Base-by-base conservation (phyloP, 2,888 invertebrate species). In the Capitulum mitella region DNA sequence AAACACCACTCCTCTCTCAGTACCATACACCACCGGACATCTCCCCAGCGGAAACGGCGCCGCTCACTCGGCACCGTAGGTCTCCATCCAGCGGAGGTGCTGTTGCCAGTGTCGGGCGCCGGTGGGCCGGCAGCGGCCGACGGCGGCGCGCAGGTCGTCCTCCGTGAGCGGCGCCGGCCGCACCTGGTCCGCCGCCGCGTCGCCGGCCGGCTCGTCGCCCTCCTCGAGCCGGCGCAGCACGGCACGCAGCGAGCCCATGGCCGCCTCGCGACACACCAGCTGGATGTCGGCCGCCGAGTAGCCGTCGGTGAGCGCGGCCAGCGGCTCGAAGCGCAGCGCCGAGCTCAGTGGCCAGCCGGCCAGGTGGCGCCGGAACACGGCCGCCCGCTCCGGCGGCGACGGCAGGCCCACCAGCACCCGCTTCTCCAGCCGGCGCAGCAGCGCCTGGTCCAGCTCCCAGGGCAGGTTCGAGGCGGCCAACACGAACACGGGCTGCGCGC, bases 391-490 rank as follows among this genome's bases (percentile, higher is more conserved):
- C 43, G 88, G 86, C 58, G 84, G 84, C 81, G 90, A 89, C 0
- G 97, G 97, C 54, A 95, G 86, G 48, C 92, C 91, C 0, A 96
- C 91, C 78, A 92, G 87, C 80, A 97, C 91, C 78, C 94, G 89
- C 84, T 95, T 96, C 84, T 97, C 97, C 79, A 97, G 88, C 79
- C 97, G 89, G 70, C 97, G 87, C 64, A 97, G 86, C 86, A 97
- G 90, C 0, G 97, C 96, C 81, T 91, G 88, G 85, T 97, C 97
- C 81, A 97, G 89, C 84, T 94, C 93, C 97, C 97, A 97, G 1
- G 97, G 97, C 83, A 93, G 88, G 86, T 97, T 97, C 1, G 97
- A 94, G 80, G 95, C 94, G 29, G 95, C 95, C 78, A 97, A 88
- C 76, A 93, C 87, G 85, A 92, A 92, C 80, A 92, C 91, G 79